Base-by-base conservation (phyloP, 2,888 invertebrate genomes). In the Incurvaria masculella region DNA sequence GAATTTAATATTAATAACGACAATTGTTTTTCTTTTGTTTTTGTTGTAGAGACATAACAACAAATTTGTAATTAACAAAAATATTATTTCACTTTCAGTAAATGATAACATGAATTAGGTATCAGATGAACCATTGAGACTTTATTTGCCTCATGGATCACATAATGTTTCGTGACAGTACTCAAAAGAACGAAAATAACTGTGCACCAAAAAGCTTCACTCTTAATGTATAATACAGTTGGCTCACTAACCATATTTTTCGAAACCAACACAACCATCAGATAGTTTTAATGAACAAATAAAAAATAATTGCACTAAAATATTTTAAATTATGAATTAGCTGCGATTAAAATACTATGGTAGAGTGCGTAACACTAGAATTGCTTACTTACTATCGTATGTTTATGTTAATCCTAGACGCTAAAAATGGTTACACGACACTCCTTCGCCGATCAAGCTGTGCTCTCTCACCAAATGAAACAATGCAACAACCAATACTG, bases 381-480 rank as follows among this genome's bases (percentile, higher is more conserved):
- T 33, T 33, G 48, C 72, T 75, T 74, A 75, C 54, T 62, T 53
- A 51, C 69, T 75, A 78, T 74, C 74, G 74, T 78, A 78, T 74
- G 72, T 68, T 69, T 72, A 74, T 75, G 73, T 67, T 71, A 73
- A 73, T 70, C 70, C 63, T 67, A 68, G 54, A 8, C 6, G 33
- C 33, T 33, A 33, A 8, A 3, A 33, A 33, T 8, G 33, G 4
- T 33, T 33, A 33, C 33, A 33, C 14, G 14, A 33, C 14, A n/a
- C 33, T 14, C 11, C 14, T 4, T 33, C 3, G 8, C 33, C 33
- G 33, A n/a, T 33, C 33, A 14, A 33, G 33, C 33, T 8, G 3
- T 6, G 33, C 33, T 33, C 33, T 33, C 33, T 33, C 14, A 11
- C 33, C 33, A 33, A 33, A 33, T 14, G n/a, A n/a, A n/a, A 33